A percentile compares a stretch with the other conserved stretches of the same genome.
These are phyloP conservation scores for Diplodus puntazzo DNA, from an alignment of 2,797 vertebrate genomes.

Conservation along the genomic window DNA sequence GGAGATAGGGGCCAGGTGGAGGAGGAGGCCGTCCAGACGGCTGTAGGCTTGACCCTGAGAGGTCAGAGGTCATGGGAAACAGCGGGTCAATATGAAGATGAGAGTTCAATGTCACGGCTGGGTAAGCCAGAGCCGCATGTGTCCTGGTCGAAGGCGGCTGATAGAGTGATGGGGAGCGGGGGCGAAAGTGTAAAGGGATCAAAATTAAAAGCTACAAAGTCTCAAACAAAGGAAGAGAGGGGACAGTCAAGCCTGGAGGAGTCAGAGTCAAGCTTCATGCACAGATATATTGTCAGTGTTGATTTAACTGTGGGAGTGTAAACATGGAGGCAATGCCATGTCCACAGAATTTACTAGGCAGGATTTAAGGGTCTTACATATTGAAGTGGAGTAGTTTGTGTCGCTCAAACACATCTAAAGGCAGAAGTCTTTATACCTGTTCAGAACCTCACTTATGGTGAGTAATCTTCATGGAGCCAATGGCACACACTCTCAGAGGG, in stretches of 20 bases:
- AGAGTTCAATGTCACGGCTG: constrained; percentile 72
- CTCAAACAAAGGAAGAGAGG: constrained; percentile 38
- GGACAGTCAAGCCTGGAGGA: constrained; percentile 12
- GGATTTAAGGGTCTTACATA: not conserved
- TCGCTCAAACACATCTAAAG: not conserved
- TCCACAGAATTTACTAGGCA: not conserved
- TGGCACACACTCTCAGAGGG: not conserved
- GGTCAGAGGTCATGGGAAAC: constrained; percentile 81
- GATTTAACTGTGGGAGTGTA: constrained; percentile 23
- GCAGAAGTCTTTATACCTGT: not conserved
- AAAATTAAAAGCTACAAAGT: constrained; percentile 56
- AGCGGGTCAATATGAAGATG: constrained; percentile 68
- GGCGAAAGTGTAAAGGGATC: constrained; percentile 24
- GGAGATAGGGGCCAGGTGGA: constrained; percentile 68
- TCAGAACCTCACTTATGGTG: not conserved
- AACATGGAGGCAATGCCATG: constrained; percentile 14
- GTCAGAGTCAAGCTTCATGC: not conserved
- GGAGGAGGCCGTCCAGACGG: constrained; percentile 67
- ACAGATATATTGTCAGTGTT: constrained; percentile 17
- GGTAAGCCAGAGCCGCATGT: constrained; percentile 57
- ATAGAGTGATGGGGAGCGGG: constrained; percentile 12
- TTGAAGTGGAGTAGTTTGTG: not conserved
- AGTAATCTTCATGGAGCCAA: not conserved
- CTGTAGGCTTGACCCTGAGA: constrained; percentile 66
- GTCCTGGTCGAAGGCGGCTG: constrained; percentile 30